phyloP scores from a whole-genome alignment of 2,888 invertebrate genomes.

The Agrenia bidenticulata region DNA sequence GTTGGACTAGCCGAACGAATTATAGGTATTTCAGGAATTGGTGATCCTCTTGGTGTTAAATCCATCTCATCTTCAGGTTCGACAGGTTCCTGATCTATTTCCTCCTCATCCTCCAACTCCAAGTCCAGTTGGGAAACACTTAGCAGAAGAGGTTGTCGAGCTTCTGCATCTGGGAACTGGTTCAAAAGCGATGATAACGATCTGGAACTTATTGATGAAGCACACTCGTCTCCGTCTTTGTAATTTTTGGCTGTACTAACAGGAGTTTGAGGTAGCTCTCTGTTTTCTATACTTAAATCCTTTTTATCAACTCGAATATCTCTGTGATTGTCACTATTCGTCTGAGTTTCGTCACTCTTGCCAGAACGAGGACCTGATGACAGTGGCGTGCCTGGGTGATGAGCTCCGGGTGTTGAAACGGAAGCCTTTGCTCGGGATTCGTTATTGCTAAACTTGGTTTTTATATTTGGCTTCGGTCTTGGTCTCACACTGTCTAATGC shows the following conservation, averaged over 20 bases:
- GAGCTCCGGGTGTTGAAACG: not conserved
- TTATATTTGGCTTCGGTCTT: conserved; percentile 11
- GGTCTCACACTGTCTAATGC: conserved; percentile 25
- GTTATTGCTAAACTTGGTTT: not conserved
- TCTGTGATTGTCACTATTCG: not conserved
- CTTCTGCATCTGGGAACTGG: conserved; percentile 47
- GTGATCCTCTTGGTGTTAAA: conserved; percentile 23
- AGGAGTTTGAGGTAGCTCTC: not conserved
- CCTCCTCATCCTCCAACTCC: conserved; percentile 34
- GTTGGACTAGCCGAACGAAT: conserved; percentile 7
- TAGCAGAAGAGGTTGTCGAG: conserved; percentile 46
- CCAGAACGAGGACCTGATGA: not conserved
- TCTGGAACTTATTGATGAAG: conserved; percentile 46
- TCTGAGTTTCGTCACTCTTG: conserved; percentile 4
- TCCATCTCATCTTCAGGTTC: conserved; percentile 13
- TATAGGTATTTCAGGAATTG: not conserved
- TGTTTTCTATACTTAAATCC: not conserved
- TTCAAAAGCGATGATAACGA: conserved; percentile 35
- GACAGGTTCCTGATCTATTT: conserved; percentile 14
- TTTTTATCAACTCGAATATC: conserved; percentile 19
- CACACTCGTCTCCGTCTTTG: conserved; percentile 33
- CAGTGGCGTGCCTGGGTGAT: not conserved
- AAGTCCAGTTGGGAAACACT: conserved; percentile 39
- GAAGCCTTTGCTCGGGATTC: conserved; percentile 1
- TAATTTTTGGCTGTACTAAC: conserved; percentile 17